Evolutionary conservation across 2,888 invertebrate species (phyloP).

Genomic region (Encarsia formosa): DNA sequence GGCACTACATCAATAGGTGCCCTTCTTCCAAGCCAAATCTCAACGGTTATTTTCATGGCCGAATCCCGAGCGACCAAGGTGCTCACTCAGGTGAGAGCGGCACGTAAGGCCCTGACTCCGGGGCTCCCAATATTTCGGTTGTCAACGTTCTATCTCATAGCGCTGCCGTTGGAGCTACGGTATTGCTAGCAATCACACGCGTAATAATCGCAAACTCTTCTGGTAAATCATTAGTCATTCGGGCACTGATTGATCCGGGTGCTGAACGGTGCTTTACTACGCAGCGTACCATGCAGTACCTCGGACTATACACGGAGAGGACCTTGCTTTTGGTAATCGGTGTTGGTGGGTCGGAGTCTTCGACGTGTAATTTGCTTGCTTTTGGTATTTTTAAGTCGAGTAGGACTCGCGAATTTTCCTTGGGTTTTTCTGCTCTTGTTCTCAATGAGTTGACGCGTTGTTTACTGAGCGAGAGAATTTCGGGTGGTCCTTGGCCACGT

Average conservation of each 20-base stretch:
- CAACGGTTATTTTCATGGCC: background rate
- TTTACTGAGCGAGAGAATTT: no score
- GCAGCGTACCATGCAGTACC: background rate
- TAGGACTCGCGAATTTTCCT: no score
- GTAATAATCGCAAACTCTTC: background rate
- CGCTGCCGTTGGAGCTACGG: background rate
- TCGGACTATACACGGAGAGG: background rate
- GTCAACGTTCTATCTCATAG: background rate
- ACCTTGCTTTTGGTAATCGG: background rate
- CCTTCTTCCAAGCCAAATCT: background rate
- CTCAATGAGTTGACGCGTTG: no score
- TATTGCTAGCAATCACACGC: background rate
- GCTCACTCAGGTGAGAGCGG: background rate
- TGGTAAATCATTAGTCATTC: background rate
- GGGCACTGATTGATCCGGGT: constrained; percentile 3
- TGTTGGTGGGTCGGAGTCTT: background rate
- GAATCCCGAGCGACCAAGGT: background rate
- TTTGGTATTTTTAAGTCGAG: no score
- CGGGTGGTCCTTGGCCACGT: no score
- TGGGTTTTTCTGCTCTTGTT: no score
- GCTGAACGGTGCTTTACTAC: background rate
- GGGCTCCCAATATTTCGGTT: background rate
- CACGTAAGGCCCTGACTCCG: no score
- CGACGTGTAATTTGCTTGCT: background rate
- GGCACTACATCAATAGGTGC: background rate